Evolutionary conservation across 2,888 invertebrate species (phyloP).

Genomic region (Leptopilina myrica): DNA sequence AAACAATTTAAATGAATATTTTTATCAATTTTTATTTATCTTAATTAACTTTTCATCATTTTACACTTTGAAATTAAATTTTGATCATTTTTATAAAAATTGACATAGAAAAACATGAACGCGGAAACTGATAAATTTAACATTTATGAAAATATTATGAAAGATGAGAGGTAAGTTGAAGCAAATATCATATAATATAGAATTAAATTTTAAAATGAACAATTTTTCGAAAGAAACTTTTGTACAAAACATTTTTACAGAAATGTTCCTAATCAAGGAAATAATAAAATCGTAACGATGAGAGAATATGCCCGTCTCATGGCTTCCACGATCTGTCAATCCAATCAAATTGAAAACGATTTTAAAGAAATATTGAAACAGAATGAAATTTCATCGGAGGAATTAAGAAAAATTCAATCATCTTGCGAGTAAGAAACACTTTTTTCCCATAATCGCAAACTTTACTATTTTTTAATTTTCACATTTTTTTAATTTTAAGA

Average conservation of each 20-base stretch:
- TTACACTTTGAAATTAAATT: neutral
- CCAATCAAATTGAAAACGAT: conserved; percentile 8
- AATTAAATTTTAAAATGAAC: neutral
- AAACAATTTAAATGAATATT: neutral
- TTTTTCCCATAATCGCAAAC: neutral
- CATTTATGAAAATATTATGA: neutral
- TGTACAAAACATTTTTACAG: neutral
- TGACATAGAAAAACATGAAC: conserved; percentile 8
- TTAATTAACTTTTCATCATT: neutral
- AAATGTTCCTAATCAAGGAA: neutral
- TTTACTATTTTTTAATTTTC: neutral
- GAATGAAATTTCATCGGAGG: conserved; percentile 1
- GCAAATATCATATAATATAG: neutral
- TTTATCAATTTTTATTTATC: conserved; percentile 10
- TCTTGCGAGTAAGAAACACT: neutral
- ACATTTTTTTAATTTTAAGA: neutral
- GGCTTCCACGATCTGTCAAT: conserved; percentile 26
- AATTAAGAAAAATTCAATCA: neutral
- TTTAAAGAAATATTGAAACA: neutral
- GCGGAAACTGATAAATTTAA: neutral
- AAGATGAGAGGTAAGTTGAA: neutral
- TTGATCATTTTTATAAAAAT: neutral
- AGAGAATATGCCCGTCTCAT: conserved; percentile 5
- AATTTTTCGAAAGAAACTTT: too few species aligned
- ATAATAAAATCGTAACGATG: neutral